phyloP scores from a whole-genome alignment of 35 echinoderm and acorn worm species.

The Hemicentrotus pulcherrimus region DNA sequence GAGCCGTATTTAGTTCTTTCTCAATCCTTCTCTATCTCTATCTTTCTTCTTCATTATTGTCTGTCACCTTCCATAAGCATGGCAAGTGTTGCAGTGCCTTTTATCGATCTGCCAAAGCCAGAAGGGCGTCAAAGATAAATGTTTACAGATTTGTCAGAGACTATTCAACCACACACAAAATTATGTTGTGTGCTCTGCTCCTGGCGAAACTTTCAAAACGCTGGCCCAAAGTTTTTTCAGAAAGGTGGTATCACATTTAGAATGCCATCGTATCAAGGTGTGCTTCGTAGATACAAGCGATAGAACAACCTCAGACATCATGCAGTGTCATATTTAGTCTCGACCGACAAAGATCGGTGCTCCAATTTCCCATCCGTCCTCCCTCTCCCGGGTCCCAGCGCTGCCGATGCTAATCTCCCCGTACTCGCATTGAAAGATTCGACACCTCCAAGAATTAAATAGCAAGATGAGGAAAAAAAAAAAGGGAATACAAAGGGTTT shows the following conservation, averaged over 20 bases:
- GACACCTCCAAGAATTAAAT: constrained; percentile 17
- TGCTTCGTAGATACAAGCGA: neutral
- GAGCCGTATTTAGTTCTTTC: no score
- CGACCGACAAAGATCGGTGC: neutral
- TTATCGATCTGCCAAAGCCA: no score
- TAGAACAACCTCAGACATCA: neutral
- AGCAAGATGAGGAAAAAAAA: neutral
- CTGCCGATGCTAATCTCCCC: constrained; percentile 14
- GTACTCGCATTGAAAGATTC: neutral
- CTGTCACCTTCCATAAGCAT: no score
- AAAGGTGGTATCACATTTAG: neutral
- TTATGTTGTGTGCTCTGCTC: no score
- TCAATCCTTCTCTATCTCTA: no score
- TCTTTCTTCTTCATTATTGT: no score
- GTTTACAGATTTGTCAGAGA: no score
- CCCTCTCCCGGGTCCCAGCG: neutral
- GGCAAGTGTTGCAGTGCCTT: no score
- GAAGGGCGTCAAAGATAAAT: no score
- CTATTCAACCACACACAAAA: no score
- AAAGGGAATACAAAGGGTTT: neutral
- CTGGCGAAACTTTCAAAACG: no score
- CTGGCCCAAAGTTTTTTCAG: neutral
- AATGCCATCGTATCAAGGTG: neutral
- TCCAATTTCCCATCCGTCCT: constrained; percentile 20
- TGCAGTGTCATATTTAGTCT: neutral